Evolutionary conservation across 2,888 invertebrate genomes (phyloP).

Genomic region (Caenorhabditis macrosperma): DNA sequence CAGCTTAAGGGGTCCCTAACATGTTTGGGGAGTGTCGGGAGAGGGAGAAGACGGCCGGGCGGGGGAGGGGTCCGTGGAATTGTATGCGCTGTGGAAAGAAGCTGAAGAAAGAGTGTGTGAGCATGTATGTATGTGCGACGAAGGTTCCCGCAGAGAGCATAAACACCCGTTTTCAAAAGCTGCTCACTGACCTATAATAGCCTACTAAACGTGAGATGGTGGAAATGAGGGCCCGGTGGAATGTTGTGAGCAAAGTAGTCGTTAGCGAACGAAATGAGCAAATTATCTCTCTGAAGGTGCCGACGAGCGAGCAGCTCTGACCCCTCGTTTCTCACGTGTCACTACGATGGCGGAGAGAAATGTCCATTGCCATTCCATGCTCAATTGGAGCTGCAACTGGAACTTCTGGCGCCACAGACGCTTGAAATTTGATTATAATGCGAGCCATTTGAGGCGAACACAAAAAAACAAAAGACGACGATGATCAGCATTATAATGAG

Average conservation of each 20-base stretch:
- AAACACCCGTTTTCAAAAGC: slow-evolving; percentile 43
- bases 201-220: slow-evolving; percentile 10
- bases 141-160: slow-evolving; percentile 35
- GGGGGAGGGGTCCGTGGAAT: slow-evolving; percentile 29
- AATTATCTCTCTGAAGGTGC: background rate
- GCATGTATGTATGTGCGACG: slow-evolving; percentile 59
- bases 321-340: too few relatives aligned
- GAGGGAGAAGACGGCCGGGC: background rate
- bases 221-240: slow-evolving; percentile 15
- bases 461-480: background rate
- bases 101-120: slow-evolving; percentile 32
- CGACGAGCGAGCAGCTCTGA: background rate
- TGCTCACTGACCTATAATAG: slow-evolving; percentile 53
- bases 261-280: slow-evolving; percentile 22
- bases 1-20: slow-evolving; percentile 5
- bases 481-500: too few relatives aligned
- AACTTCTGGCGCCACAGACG: too few relatives aligned
- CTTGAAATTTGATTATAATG: too few relatives aligned
- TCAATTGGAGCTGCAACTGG: too few relatives aligned
- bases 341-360: too few relatives aligned
- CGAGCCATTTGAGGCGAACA: background rate
- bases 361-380: too few relatives aligned
- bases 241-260: background rate
- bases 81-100: slow-evolving; percentile 36
- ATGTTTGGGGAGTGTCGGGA: slow-evolving; percentile 13